These are phyloP conservation scores for Rhinatrema bivittatum DNA, from an alignment of 2,797 vertebrate species.

Conservation along the genomic window DNA sequence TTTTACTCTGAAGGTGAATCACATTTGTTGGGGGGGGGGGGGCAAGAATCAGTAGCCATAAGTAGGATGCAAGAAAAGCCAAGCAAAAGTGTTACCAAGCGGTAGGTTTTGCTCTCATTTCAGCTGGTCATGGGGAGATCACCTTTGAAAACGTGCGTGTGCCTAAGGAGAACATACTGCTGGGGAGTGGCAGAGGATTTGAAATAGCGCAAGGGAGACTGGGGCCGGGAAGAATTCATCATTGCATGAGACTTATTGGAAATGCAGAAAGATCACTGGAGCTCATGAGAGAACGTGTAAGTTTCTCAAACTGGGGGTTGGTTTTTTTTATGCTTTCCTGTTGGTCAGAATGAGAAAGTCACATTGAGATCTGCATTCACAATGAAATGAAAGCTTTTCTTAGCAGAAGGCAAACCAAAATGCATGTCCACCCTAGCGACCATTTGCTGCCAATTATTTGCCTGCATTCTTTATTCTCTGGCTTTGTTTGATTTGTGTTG, in stretches of 20 bases:
- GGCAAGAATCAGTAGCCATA: no score
- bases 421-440: no score
- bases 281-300: conserved; percentile 46
- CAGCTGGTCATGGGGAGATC: conserved; percentile 42
- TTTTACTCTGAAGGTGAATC: no score
- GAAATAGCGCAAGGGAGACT: conserved; percentile 48
- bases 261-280: conserved; percentile 35
- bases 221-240: conserved; percentile 46
- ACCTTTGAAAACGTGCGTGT: conserved; percentile 38
- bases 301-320: not conserved
- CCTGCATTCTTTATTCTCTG: no score
- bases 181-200: conserved; percentile 42
- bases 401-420: no score
- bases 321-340: rapidly evolving
- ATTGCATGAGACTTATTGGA: conserved; percentile 45
- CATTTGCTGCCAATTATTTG: no score
- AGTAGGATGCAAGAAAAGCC: no score
- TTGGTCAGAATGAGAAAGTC: not conserved
- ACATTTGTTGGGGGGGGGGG: no score
- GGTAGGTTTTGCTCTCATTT: no score
- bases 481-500: no score
- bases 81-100: no score
- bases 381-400: not conserved
- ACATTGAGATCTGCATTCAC: not conserved
- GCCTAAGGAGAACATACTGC: conserved; percentile 41